phyloP scores from a whole-genome alignment of 1,140 invertebrate genomes.

The Saxidomus purpurata region DNA sequence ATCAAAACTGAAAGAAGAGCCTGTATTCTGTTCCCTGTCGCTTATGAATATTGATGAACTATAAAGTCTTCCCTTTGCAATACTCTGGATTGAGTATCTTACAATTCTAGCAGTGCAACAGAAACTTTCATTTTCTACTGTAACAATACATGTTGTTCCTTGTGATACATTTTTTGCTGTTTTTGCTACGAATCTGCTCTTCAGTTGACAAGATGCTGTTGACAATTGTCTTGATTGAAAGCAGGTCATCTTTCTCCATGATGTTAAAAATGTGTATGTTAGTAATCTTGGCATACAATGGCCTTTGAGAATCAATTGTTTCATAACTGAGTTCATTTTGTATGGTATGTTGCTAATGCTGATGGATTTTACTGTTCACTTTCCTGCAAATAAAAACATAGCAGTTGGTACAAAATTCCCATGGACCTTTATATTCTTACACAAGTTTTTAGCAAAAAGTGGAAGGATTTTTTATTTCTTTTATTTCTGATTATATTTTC shows the following conservation, averaged over 20 bases:
- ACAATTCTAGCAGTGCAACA: not conserved
- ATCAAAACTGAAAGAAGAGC: slow-evolving; percentile 11
- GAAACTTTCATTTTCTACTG: not conserved
- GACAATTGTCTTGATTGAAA: not conserved
- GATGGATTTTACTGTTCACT: not conserved
- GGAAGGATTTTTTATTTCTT: too few species aligned
- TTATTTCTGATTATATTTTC: too few species aligned
- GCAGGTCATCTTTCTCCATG: not conserved
- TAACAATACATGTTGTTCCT: not conserved
- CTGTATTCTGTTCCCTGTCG: not conserved
- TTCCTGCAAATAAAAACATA: not conserved
- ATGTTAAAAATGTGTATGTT: not conserved
- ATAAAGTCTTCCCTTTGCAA: not conserved
- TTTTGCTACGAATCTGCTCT: not conserved
- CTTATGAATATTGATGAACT: slow-evolving; percentile 43
- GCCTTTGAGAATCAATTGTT: not conserved
- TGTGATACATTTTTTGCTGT: not conserved
- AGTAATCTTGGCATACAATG: not conserved
- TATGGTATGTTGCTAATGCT: not conserved
- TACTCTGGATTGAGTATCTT: not conserved
- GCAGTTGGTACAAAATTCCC: too few species aligned
- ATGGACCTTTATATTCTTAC: too few species aligned
- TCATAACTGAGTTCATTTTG: not conserved
- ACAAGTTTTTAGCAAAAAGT: too few species aligned
- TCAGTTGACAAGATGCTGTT: not conserved